Evolutionary conservation across 1,140 invertebrate genomes (phyloP).

Genomic region (Drosophila pallidifrons): DNA sequence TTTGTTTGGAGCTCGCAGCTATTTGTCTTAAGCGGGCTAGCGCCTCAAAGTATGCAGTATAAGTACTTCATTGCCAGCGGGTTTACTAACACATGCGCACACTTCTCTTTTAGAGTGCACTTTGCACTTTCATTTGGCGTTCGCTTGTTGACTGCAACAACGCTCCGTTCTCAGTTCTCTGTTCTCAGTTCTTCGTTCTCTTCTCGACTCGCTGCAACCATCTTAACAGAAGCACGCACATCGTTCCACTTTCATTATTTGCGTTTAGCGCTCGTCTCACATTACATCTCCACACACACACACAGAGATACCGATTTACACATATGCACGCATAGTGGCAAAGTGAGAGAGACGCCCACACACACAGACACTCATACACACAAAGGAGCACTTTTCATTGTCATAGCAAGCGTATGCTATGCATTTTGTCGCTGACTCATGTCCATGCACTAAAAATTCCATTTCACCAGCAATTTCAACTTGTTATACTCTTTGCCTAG

Average conservation of each 20-base stretch:
- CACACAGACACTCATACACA: slow-evolving; percentile 13
- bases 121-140: slow-evolving; percentile 78
- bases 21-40: slow-evolving; percentile 72
- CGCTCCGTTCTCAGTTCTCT: neutral
- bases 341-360: neutral
- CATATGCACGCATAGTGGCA: neutral
- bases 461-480: slow-evolving; percentile 70
- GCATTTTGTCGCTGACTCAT: slow-evolving; percentile 64
- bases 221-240: neutral
- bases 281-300: slow-evolving; percentile 50
- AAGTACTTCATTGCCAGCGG: slow-evolving; percentile 53
- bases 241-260: slow-evolving; percentile 75
- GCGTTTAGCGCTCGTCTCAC: slow-evolving; percentile 73
- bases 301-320: neutral
- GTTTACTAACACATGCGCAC: slow-evolving; percentile 33
- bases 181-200: neutral
- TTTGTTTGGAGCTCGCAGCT: slow-evolving; percentile 68
- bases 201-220: neutral
- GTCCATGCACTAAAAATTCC: slow-evolving; percentile 77
- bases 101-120: slow-evolving; percentile 66
- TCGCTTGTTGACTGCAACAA: slow-evolving; percentile 74
- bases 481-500: slow-evolving; percentile 63
- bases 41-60: slow-evolving; percentile 68
- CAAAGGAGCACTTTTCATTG: slow-evolving; percentile 66
- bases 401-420: slow-evolving; percentile 65